Conservation (phyloP, 1,140 invertebrate species). For the Drosophila lowei region DNA sequence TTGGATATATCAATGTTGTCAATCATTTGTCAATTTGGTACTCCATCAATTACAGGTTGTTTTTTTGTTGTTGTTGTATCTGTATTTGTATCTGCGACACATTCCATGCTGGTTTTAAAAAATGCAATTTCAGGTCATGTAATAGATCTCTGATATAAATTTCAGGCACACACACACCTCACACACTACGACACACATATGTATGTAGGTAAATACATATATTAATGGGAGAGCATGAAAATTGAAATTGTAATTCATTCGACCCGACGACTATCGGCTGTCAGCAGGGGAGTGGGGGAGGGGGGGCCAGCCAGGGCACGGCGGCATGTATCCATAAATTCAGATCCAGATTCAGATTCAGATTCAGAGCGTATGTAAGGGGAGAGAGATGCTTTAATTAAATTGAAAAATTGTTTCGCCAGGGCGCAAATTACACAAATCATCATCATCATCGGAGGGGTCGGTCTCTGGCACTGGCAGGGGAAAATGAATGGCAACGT, state of each 20-base stretch:
- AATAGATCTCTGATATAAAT: constrained; percentile 46
- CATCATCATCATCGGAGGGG: constrained; percentile 37
- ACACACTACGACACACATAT: constrained; percentile 11
- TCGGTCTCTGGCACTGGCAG: too few relatives aligned
- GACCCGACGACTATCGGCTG: constrained; percentile 56
- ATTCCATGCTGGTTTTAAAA: constrained; percentile 34
- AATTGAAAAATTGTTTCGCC: constrained; percentile 68
- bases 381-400: constrained; percentile 41
- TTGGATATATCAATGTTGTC: constrained; percentile 55
- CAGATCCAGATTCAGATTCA: not conserved
- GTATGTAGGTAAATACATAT: constrained; percentile 9
- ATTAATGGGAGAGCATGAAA: constrained; percentile 27
- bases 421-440: constrained; percentile 74
- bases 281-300: constrained; percentile 48
- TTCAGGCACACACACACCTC: constrained; percentile 9
- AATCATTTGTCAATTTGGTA: constrained; percentile 77
- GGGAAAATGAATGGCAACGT: constrained; percentile 57
- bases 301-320: constrained; percentile 9
- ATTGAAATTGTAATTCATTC: constrained; percentile 67
- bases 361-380: too few relatives aligned
- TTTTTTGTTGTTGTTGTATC: too few relatives aligned
- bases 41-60: constrained; percentile 49
- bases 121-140: constrained; percentile 24
- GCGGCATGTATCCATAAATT: constrained; percentile 17
- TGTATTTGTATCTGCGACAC: constrained; percentile 23